Evolutionary conservation across 2,797 vertebrate species (phyloP), one percentile per base, ranked within the genome.

Genomic region (Spinus olivaceus): DNA sequence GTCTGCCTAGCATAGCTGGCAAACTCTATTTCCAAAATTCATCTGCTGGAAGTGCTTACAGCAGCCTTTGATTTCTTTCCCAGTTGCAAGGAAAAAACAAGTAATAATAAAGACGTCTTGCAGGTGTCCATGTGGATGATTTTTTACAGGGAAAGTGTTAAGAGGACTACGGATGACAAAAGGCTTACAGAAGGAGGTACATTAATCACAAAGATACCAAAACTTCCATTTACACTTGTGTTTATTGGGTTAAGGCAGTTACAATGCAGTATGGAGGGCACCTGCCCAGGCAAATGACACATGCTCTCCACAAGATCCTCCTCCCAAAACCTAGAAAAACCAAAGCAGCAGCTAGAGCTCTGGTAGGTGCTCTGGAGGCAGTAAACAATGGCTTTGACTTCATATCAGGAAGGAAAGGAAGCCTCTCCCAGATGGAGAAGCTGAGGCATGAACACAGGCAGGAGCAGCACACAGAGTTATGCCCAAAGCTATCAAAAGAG

Each of bases 161-260:
- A 10, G 49, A 64, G 20, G 16, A 32, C 21, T 74, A 7, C 16
- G 67, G 41, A 33, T 81, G 50, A 59, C 35, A 74, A 72, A 82
- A 71, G n/a, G 16, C 11, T 84, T 77, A 39, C 30, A 25, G 64
- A 77, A 56, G 49, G 27, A 53, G 35, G 14, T 37, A 21, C 2
- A 3, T 24, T 71, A 41, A 73, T 16, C 56, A 88, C 65, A 59
- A 71, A 88, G 53, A 41, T 25, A 88, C 67, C 53, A 53, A 44
- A 79, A 28, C 42, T 63, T 91, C 53, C 44, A 63, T 4, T 83
- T 35, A 81, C 27, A 86, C 41, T 49, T 3, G 4, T 78, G 15
- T 70, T 97, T 96, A 97, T 95, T 97, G 66, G 47, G 60, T 84
- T 88, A 61, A 94, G 54, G 50, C 47, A 42, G 24, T 63, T 73